phyloP scores from a whole-genome alignment of 2,888 invertebrate genomes.

The Meiosimyza platycephala region DNA sequence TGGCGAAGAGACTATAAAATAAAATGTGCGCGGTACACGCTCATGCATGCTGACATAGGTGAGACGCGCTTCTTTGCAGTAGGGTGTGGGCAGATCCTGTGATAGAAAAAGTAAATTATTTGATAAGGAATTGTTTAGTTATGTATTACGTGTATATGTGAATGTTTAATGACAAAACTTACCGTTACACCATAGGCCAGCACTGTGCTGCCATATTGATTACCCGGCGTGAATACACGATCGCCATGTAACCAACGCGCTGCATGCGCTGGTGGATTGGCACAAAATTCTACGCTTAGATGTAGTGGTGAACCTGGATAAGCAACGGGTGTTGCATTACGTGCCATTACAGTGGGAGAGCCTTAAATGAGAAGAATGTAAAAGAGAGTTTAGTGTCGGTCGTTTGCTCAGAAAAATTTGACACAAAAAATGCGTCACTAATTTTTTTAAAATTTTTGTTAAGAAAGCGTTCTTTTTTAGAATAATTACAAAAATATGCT shows the following conservation, averaged over 20 bases:
- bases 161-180: conserved; percentile 40
- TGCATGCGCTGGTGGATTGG: conserved; percentile 74
- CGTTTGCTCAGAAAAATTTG: too few species aligned
- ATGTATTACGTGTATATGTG: not conserved
- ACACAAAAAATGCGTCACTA: too few species aligned
- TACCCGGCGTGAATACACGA: conserved; percentile 67
- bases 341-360: conserved; percentile 75
- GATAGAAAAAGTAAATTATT: not conserved
- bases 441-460: too few species aligned
- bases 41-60: conserved; percentile 68
- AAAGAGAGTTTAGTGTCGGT: not conserved
- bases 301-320: conserved; percentile 77
- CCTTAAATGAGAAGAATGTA: conserved; percentile 68
- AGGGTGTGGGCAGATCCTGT: conserved; percentile 67
- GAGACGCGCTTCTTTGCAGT: conserved; percentile 67
- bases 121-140: too few species aligned
- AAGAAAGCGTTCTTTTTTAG: too few species aligned
- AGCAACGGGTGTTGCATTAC: conserved; percentile 75
- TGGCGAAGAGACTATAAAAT: conserved; percentile 67
- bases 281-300: conserved; percentile 80
- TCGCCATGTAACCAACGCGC: conserved; percentile 68
- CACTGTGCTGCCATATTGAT: conserved; percentile 67
- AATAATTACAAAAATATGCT: too few species aligned
- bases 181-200: conserved; percentile 67
- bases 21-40: conserved; percentile 66